These are phyloP conservation scores for Sympetrum striolatum DNA, from an alignment of 2,888 invertebrate genomes.

Conservation along the genomic window DNA sequence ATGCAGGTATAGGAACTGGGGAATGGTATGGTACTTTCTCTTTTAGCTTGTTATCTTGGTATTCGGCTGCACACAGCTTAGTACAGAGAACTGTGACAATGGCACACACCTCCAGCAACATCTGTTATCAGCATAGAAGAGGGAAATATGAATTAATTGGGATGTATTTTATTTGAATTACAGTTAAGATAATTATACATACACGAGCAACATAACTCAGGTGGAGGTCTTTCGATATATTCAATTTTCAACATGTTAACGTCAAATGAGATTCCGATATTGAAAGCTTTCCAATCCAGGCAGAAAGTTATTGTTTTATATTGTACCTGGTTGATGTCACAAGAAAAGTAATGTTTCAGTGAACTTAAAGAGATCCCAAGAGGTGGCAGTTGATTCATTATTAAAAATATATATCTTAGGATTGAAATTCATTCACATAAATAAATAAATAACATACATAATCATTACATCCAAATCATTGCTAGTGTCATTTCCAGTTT, in stretches of 20 bases:
- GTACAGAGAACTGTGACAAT: background rate
- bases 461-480: too few relatives aligned
- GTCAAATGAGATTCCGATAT: background rate
- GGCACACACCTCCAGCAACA: background rate
- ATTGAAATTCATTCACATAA: too few relatives aligned
- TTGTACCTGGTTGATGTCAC: too few relatives aligned
- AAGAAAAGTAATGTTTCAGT: too few relatives aligned
- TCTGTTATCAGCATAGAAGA: background rate
- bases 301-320: too few relatives aligned
- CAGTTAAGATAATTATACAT: too few relatives aligned
- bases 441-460: too few relatives aligned
- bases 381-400: too few relatives aligned
- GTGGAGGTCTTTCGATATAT: background rate
- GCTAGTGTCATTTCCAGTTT: too few relatives aligned
- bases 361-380: too few relatives aligned
- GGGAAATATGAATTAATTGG: background rate
- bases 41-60: background rate
- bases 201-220: background rate
- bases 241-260: background rate
- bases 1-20: conserved; percentile 45
- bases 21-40: background rate
- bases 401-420: too few relatives aligned
- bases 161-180: background rate
- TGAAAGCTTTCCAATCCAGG: background rate
- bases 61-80: background rate